Evolutionary conservation across 2,113 vertebrate species (phyloP), one percentile per base, ranked within the genome.

Genomic region (Brachypteracias leptosomus): DNA sequence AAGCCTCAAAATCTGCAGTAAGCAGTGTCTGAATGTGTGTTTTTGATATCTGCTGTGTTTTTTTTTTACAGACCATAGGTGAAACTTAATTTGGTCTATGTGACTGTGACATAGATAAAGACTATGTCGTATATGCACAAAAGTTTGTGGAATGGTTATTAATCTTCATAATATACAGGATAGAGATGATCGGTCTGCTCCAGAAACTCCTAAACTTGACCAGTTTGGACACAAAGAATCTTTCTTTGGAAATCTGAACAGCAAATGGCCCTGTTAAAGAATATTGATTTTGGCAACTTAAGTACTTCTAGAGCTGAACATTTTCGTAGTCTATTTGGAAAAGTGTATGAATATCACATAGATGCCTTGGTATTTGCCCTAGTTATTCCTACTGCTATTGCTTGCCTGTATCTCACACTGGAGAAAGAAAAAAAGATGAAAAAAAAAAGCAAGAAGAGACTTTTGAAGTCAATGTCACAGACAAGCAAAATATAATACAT

Each of bases 401-500:
- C 67, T 77, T 77, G 40, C 35, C 35, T n/a, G 7, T n/a, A 14
- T 84, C 35, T 94, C 67, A 74, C 7, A 16, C 3, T 1, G 2
- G n/a, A 67, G 42, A 38, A 35, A 85, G 78, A 36, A 36, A 85
- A 73, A 80, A 70, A 33, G 10, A 33, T 13, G 0, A 16, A 19
- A 17, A 80, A 54, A 19, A 44, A 16, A 18, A 3, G 1, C 1
- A 57, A 55, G 80, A 51, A 38, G 11, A 74, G 22, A 15, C 72
- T 92, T 93, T 40, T 95, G 61, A 91, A 94, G 62, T 75, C 0
- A 0, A 58, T 91, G 80, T 91, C 52, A 91, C 28, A 85, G 87
- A 67, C 47, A 78, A 95, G 81, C 16, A 79, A 91, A 94, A 93
- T 88, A 49, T 46, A 94, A 93, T 85, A 93, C 49, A 88, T 88